Conservation (phyloP, 2,113 vertebrate genomes). For the Acanthochromis polyacanthus region DNA sequence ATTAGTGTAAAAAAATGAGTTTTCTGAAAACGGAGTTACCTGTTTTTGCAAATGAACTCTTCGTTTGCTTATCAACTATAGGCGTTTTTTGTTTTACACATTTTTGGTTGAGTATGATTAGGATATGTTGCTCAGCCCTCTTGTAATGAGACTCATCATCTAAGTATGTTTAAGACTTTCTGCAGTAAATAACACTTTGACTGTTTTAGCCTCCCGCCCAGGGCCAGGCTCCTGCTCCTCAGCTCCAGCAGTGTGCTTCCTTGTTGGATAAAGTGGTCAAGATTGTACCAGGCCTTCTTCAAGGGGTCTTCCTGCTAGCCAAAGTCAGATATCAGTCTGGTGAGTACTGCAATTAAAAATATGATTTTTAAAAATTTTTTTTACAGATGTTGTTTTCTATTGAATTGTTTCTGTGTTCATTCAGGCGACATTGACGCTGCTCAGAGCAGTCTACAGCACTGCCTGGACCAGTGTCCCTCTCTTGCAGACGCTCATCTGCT, state of each 20-base stretch:
- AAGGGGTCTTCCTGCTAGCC: conserved; percentile 90
- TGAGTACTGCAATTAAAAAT: conserved; percentile 68
- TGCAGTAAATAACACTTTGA: not conserved
- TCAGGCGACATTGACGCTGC: conserved; percentile 88
- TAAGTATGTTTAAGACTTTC: not conserved
- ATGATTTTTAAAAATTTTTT: not conserved
- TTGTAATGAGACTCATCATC: not conserved
- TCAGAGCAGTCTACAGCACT: conserved; percentile 88
- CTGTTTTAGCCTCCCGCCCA: conserved; percentile 85
- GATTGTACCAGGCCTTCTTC: conserved; percentile 91
- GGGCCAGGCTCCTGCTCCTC: conserved; percentile 87
- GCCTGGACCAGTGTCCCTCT: conserved; percentile 91
- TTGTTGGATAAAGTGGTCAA: conserved; percentile 93
- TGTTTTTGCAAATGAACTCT: too few species aligned
- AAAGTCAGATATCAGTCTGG: conserved; percentile 96
- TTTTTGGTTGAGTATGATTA: not conserved
- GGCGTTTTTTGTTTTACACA: not conserved
- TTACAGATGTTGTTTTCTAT: not conserved
- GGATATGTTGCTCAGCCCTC: not conserved
- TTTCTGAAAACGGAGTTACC: too few species aligned
- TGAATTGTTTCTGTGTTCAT: not conserved
- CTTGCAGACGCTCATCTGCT: conserved; percentile 93
- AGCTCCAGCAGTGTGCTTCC: conserved; percentile 90
- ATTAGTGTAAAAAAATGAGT: too few species aligned
- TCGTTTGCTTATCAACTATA: not conserved